Base-by-base conservation (phyloP, 2,797 vertebrate genomes). In the Echiichthys vipera region DNA sequence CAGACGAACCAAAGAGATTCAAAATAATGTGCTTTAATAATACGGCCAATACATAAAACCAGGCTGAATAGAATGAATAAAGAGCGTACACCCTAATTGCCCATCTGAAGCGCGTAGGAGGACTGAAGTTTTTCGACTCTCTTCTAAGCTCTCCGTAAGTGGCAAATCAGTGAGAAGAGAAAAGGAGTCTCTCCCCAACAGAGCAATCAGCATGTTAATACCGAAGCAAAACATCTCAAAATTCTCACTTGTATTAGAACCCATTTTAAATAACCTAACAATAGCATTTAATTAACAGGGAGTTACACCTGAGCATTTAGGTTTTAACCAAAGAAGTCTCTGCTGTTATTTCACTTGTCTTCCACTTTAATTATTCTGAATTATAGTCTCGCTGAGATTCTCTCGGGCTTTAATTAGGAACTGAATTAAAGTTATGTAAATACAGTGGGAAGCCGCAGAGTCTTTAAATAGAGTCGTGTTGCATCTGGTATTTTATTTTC, bases 351-450 rank as follows among this genome's bases (percentile, higher is more conserved):
- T 74, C 65, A 71, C 78, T 88, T 73, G 83, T 91, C 87, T 92
- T 84, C 73, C 71, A 71, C 73, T 87, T 90, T 90, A 93, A 94
- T 94, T 93, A 93, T 93, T 93, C 85, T 58, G 87, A 90, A 88
- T 88, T 79, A 78, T 65, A 89, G 87, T 78, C 85, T 90, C 24
- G 13, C 80, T 70, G 76, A 80, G 71, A 88, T 84, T 94, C 93
- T 94, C 93, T 66, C 59, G 91, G 91, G 92, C 82, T 93, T 95
- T 93, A 93, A 95, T 95, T 94, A 94, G 90, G 62, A 85, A 88
- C 84, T 86, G 87, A 92, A 93, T 93, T 91, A 93, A 93, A 93
- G 84, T 88, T 92, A 92, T 92, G 91, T 93, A 93, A 94, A 94
- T 93, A 89, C 83, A 84, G 82, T 81, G 70, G 76, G 87, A 86